Percentiles rank a stretch among this genome's conserved stretches.
Evolutionary conservation across 2,888 invertebrate species (phyloP).

Genomic region (Ormyrus pomaceus): DNA sequence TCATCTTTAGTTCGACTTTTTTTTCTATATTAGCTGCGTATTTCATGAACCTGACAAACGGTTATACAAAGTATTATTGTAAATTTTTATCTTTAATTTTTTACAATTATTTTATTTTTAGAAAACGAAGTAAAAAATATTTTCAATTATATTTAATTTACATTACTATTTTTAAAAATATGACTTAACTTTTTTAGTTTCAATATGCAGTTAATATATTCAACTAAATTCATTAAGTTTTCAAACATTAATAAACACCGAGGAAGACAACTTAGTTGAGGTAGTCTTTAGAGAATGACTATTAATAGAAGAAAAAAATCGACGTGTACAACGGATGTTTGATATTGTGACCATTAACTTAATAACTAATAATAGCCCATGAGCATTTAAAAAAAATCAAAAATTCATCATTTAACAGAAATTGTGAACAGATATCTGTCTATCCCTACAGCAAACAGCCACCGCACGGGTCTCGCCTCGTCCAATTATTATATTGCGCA

Average conservation of each 20-base stretch:
- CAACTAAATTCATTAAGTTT: constrained; percentile 1
- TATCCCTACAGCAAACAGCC: constrained; percentile 75
- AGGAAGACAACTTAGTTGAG: constrained; percentile 43
- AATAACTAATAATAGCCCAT: constrained; percentile 25
- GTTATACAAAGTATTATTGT: too few relatives aligned
- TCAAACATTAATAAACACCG: constrained; percentile 51
- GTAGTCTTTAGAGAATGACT: constrained; percentile 4
- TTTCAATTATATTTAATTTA: constrained; percentile 2
- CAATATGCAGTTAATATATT: constrained; percentile 25
- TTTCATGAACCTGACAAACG: too few relatives aligned
- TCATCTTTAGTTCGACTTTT: neutral
- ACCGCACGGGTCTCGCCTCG: constrained; percentile 71
- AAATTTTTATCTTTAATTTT: too few relatives aligned
- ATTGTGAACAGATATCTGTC: constrained; percentile 68
- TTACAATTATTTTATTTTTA: too few relatives aligned
- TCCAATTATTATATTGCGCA: constrained; percentile 65
- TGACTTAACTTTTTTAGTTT: constrained; percentile 12
- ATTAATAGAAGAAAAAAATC: constrained; percentile 33
- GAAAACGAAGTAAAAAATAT: neutral
- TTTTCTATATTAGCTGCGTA: too few relatives aligned
- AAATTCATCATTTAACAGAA: constrained; percentile 53
- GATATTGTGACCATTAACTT: constrained; percentile 37
- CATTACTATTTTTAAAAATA: neutral
- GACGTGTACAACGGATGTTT: constrained; percentile 44
- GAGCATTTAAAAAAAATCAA: constrained; percentile 27